Percentiles rank a stretch among this genome's conserved stretches.
These are phyloP conservation scores for Martes martes DNA, from an alignment of 2,113 vertebrate genomes.

Conservation along the genomic window DNA sequence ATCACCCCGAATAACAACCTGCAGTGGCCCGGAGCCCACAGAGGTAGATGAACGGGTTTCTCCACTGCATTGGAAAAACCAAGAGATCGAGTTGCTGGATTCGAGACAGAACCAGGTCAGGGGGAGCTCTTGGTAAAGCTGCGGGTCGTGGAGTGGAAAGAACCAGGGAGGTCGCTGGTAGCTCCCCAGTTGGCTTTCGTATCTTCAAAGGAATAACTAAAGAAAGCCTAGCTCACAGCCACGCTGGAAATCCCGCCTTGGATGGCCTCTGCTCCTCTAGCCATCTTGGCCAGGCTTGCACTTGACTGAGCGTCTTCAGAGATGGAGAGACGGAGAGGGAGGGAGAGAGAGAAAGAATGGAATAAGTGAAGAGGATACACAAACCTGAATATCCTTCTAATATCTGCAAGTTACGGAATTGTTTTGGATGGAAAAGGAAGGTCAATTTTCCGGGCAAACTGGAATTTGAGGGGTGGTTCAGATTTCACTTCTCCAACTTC, in stretches of 20 bases:
- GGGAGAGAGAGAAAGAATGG: not conserved
- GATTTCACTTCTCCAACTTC: not conserved
- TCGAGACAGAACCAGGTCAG: not conserved
- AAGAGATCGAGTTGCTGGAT: not conserved
- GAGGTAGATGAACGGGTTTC: conserved; percentile 9
- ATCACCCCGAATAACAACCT: conserved; percentile 22
- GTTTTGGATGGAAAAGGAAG: not conserved
- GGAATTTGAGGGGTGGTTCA: not conserved
- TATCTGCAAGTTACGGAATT: not conserved
- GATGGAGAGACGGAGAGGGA: not conserved
- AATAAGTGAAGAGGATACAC: not conserved
- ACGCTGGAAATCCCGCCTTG: not conserved
- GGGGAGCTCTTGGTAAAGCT: not conserved
- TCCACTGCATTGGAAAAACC: not conserved
- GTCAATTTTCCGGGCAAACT: not conserved
- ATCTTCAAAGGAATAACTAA: not conserved
- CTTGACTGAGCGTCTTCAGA: not conserved
- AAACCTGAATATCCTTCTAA: not conserved
- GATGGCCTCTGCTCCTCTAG: not conserved
- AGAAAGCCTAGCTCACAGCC: not conserved
- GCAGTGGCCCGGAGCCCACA: not conserved
- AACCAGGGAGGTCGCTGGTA: not conserved
- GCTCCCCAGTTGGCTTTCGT: not conserved
- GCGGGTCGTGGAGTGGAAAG: not conserved
- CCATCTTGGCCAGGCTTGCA: not conserved